These are phyloP conservation scores for Ferrisia virgata DNA, from an alignment of 2,888 invertebrate species.

Conservation along the genomic window DNA sequence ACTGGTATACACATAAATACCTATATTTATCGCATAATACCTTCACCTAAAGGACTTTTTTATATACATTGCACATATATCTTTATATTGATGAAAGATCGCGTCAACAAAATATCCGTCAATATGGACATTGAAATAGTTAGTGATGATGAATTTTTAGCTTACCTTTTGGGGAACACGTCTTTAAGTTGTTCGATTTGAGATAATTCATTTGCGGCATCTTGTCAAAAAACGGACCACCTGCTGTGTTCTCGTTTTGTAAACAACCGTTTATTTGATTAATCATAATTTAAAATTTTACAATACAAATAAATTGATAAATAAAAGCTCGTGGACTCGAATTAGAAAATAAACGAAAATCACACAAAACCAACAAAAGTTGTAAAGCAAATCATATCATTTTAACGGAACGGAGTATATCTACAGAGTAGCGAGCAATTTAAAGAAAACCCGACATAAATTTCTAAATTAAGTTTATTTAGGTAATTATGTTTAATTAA, in stretches of 20 bases:
- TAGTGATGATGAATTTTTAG: neutral
- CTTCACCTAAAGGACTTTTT: too few relatives aligned
- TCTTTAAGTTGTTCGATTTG: neutral
- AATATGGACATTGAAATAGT: too few relatives aligned
- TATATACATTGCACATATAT: too few relatives aligned
- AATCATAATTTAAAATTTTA: neutral
- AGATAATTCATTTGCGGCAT: neutral
- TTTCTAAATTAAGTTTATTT: neutral
- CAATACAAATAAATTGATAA: too few relatives aligned
- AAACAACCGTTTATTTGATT: constrained; percentile 3
- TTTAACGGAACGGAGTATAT: neutral
- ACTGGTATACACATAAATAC: too few relatives aligned
- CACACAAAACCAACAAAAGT: neutral
- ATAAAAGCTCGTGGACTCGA: neutral
- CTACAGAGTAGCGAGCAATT: neutral
- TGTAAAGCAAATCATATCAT: neutral
- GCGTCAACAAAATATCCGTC: too few relatives aligned
- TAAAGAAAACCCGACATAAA: neutral
- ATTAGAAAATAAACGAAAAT: neutral
- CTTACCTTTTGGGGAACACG: neutral
- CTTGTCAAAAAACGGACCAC: neutral
- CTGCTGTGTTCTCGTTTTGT: neutral
- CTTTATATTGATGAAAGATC: too few relatives aligned
- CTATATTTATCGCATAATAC: too few relatives aligned
- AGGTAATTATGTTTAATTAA: neutral